phyloP scores from a whole-genome alignment of 2,797 vertebrate genomes.

The Hyperoplus lanceolatus region DNA sequence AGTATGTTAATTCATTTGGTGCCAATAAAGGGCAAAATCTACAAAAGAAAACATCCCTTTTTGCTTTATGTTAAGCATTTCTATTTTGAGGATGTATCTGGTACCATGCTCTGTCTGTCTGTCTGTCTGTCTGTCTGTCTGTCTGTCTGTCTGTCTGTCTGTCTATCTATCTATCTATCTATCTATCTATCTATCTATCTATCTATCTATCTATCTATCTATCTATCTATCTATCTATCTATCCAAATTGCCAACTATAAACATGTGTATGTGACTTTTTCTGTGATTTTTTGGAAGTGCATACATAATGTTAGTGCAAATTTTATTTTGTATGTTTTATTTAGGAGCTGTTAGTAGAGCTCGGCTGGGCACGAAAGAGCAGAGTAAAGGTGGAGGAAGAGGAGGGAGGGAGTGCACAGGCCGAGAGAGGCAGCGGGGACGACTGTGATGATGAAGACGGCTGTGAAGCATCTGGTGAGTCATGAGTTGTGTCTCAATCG shows the following conservation, averaged over 20 bases:
- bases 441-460: constrained; percentile 92
- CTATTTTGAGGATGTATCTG: neutral
- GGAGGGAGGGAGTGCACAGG: constrained; percentile 63
- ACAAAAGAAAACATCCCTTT: neutral
- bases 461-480: constrained; percentile 88
- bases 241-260: no score
- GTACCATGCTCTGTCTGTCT: neutral
- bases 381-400: constrained; percentile 74
- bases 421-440: constrained; percentile 70
- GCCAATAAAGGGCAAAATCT: neutral
- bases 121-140: no score
- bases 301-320: neutral
- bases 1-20: neutral
- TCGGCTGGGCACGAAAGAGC: constrained; percentile 73
- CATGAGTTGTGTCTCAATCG: no score
- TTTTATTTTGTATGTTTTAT: constrained; percentile 17
- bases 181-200: no score
- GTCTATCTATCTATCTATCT: no score
- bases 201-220: no score
- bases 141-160: no score
- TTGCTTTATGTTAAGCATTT: neutral
- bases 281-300: no score
- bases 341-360: constrained; percentile 85
- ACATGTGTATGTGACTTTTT: no score
- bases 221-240: no score